A percentile compares a stretch with the other conserved stretches of the same genome.
Conservation (phyloP, 2,113 vertebrate species). For the Symphodus melops region DNA sequence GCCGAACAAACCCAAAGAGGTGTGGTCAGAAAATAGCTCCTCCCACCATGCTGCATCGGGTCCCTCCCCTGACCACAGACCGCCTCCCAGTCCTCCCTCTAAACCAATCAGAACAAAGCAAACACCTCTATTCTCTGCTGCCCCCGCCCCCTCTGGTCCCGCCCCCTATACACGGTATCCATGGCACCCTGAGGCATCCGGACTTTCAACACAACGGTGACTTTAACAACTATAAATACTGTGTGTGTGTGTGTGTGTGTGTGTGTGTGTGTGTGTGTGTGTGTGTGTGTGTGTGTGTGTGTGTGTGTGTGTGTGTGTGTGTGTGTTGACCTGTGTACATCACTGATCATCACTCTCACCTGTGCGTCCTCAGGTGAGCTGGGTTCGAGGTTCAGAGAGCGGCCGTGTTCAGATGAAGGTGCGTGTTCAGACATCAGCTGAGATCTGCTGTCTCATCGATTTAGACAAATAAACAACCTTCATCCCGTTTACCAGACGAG, state of each 20-base stretch:
- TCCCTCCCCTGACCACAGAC: slow-evolving; percentile 16
- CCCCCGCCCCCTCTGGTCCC: neutral
- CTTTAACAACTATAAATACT: neutral
- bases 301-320: too few species aligned
- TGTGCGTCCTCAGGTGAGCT: slow-evolving; percentile 59
- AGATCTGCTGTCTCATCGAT: neutral
- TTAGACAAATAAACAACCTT: neutral
- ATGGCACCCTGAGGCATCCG: slow-evolving; percentile 58
- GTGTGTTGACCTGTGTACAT: neutral
- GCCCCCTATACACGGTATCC: slow-evolving; percentile 51
- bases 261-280: too few species aligned
- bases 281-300: too few species aligned
- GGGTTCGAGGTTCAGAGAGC: slow-evolving; percentile 59
- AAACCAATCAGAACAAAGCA: slow-evolving; percentile 41
- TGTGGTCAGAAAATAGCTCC: slow-evolving; percentile 24
- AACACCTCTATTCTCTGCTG: neutral
- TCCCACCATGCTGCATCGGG: neutral
- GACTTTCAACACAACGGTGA: slow-evolving; percentile 80
- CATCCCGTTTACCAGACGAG: slow-evolving; percentile 45
- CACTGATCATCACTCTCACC: neutral
- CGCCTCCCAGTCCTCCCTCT: neutral
- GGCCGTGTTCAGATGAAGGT: slow-evolving; percentile 61
- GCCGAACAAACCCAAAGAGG: slow-evolving; percentile 16
- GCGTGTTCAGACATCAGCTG: neutral
- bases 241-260: too few species aligned